Conservation (phyloP, 2,113 vertebrate species). For the Bothrops jararaca region DNA sequence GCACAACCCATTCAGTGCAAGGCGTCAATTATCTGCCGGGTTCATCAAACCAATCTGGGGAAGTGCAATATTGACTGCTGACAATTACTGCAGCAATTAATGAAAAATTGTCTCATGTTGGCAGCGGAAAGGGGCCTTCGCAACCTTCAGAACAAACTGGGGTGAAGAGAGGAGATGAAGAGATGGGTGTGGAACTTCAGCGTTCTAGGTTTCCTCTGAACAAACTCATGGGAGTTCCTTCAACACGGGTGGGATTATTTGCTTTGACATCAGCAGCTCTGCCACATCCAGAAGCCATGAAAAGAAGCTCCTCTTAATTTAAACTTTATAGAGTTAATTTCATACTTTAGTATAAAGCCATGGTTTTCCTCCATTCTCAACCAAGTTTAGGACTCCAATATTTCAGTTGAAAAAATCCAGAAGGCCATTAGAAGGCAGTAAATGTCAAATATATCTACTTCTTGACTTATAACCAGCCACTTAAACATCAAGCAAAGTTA, state of each 20-base stretch:
- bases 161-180: neutral
- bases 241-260: too few relatives aligned
- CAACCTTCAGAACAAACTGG: neutral
- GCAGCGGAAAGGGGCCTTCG: neutral
- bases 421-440: neutral
- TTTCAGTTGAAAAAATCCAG: neutral
- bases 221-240: neutral
- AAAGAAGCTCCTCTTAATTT: neutral
- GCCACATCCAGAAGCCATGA: neutral
- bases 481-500: too few relatives aligned
- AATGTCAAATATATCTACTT: neutral
- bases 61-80: neutral
- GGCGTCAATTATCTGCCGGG: neutral
- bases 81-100: conserved; percentile 13
- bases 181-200: neutral
- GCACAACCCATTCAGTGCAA: neutral
- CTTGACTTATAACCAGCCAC: too few relatives aligned
- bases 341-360: neutral
- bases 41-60: conserved; percentile 15
- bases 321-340: too few relatives aligned
- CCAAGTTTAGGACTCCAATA: neutral
- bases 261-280: neutral
- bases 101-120: neutral
- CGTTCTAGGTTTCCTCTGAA: neutral
- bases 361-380: neutral